Evolutionary conservation across 2,797 vertebrate genomes (phyloP).

Genomic region (Dryobates pubescens): DNA sequence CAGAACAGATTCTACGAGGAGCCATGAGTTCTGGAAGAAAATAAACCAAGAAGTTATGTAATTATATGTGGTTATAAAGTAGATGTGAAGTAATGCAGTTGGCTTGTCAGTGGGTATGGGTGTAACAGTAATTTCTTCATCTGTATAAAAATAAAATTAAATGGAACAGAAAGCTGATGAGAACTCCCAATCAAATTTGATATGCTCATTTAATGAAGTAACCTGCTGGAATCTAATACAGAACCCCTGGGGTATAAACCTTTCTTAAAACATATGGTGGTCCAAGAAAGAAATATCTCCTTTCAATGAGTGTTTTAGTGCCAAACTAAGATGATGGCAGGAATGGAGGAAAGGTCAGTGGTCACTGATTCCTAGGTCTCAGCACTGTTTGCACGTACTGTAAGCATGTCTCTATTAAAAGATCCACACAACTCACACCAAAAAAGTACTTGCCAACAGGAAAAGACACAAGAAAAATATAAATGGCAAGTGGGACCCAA

Average conservation of each 20-base stretch:
- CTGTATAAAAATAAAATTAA: slow-evolving; percentile 76
- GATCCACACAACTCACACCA: neutral
- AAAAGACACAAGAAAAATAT: neutral
- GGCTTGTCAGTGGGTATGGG: slow-evolving; percentile 76
- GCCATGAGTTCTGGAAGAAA: slow-evolving; percentile 72
- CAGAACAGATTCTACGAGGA: slow-evolving; percentile 63
- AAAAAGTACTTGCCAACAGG: neutral
- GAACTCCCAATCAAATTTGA: slow-evolving; percentile 72
- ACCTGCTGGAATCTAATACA: slow-evolving; percentile 68
- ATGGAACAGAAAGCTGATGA: slow-evolving; percentile 73
- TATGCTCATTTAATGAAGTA: slow-evolving; percentile 70
- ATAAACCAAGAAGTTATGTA: slow-evolving; percentile 75
- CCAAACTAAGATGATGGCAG: slow-evolving; percentile 39
- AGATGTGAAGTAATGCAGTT: slow-evolving; percentile 78
- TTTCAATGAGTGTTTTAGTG: slow-evolving; percentile 22
- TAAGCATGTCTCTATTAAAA: neutral
- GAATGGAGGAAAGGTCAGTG: neutral
- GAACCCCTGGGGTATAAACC: slow-evolving; percentile 28
- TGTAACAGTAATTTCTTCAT: slow-evolving; percentile 78
- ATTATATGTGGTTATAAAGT: slow-evolving; percentile 73
- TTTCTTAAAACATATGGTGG: slow-evolving; percentile 47
- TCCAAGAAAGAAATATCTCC: slow-evolving; percentile 51
- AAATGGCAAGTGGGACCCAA: neutral
- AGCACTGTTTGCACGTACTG: neutral
- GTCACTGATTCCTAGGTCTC: slow-evolving; percentile 8